These are phyloP conservation scores for Grantiella picta DNA, from an alignment of 2,113 vertebrate genomes.

Conservation along the genomic window DNA sequence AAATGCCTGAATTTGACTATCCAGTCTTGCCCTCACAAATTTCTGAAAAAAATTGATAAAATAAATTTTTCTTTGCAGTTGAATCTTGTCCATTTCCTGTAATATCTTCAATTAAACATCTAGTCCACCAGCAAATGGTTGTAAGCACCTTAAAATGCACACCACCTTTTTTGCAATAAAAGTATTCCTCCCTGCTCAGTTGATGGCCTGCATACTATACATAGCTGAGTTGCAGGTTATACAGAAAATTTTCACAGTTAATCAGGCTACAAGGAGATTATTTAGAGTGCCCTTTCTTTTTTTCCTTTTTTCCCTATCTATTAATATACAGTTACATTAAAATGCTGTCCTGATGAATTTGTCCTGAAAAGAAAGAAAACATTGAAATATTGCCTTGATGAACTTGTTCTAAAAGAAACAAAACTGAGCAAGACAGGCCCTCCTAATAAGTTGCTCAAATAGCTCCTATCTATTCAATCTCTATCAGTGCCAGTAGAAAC, in stretches of 20 bases:
- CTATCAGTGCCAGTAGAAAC: background rate
- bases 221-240: background rate
- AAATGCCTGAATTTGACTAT: background rate
- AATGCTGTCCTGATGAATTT: background rate
- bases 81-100: background rate
- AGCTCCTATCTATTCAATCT: background rate
- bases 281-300: background rate
- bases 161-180: background rate
- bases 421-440: background rate
- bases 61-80: background rate
- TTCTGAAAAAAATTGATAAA: background rate
- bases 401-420: background rate
- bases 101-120: background rate
- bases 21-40: background rate
- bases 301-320: background rate
- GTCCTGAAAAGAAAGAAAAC: background rate
- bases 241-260: background rate
- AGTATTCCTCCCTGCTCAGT: background rate
- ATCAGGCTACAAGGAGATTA: background rate
- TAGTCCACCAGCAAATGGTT: background rate
- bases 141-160: background rate
- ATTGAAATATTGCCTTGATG: background rate
- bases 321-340: background rate
- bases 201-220: background rate
- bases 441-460: background rate